Conservation (phyloP, 2,888 invertebrate genomes). For the Drosophila mimetica region DNA sequence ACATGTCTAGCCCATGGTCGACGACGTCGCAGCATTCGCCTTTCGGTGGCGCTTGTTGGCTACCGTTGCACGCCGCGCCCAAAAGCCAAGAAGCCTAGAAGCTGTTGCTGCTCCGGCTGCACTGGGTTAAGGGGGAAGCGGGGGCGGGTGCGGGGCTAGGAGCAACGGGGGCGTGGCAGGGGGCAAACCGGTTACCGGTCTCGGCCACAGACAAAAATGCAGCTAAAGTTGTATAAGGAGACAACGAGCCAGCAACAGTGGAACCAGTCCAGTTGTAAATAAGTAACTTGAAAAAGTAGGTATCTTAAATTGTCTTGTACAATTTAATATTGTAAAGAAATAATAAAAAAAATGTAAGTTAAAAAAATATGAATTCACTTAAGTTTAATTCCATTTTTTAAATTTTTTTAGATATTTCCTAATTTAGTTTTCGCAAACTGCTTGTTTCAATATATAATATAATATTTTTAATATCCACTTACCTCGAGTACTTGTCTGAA, state of each 20-base stretch:
- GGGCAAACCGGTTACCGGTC: conserved; percentile 38
- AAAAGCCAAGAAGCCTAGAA: conserved; percentile 50
- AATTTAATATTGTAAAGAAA: neutral
- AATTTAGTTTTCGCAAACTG: too few relatives aligned
- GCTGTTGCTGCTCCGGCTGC: conserved; percentile 18
- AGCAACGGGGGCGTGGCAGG: conserved; percentile 16
- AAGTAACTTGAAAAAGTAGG: neutral
- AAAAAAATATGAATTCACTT: too few relatives aligned
- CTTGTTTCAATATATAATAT: too few relatives aligned
- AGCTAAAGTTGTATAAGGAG: conserved; percentile 33
- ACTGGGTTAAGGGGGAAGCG: conserved; percentile 2
- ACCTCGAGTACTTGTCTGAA: too few relatives aligned
- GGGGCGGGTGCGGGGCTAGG: conserved; percentile 1
- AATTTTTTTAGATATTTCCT: too few relatives aligned
- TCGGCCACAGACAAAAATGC: conserved; percentile 33
- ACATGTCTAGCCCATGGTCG: conserved; percentile 54
- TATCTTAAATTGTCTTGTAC: too few relatives aligned
- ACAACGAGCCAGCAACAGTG: conserved; percentile 35
- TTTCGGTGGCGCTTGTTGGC: conserved; percentile 71
- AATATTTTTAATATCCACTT: too few relatives aligned
- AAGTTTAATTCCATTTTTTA: too few relatives aligned
- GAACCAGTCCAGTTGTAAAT: neutral
- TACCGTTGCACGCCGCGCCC: conserved; percentile 71
- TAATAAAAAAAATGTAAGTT: too few relatives aligned
- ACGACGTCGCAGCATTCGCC: neutral